phyloP scores from a whole-genome alignment of 1,140 invertebrate species.

The Tetranychus urticae region DNA sequence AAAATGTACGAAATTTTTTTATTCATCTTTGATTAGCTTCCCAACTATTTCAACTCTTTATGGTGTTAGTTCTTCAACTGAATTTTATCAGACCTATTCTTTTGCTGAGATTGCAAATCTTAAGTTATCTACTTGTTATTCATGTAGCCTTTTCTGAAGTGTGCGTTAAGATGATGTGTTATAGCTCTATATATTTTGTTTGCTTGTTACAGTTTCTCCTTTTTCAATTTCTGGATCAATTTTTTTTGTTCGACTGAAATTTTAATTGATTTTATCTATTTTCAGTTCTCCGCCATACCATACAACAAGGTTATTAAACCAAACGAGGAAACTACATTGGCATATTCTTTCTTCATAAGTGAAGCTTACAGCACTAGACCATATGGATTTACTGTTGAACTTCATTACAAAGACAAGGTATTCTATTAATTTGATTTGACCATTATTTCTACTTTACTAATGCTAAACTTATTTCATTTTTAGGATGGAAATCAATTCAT shows the following conservation, averaged over 20 bases:
- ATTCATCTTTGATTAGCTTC: too few species aligned
- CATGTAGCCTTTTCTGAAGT: too few species aligned
- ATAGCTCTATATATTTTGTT: too few species aligned
- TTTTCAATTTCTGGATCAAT: too few species aligned
- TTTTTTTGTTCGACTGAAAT: too few species aligned
- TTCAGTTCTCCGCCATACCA: slow-evolving; percentile 58
- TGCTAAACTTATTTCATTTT: slow-evolving; percentile 8
- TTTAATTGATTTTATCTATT: background rate
- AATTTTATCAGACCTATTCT: background rate
- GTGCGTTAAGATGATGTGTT: too few species aligned
- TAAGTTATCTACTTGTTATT: too few species aligned
- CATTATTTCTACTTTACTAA: background rate
- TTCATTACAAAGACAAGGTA: slow-evolving; percentile 72
- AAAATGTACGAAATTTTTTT: slow-evolving; percentile 36
- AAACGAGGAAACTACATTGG: slow-evolving; percentile 72
- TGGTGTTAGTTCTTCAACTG: too few species aligned
- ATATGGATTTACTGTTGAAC: slow-evolving; percentile 76
- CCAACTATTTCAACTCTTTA: too few species aligned
- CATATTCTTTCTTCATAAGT: slow-evolving; percentile 80
- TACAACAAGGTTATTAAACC: slow-evolving; percentile 72
- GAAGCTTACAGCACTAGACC: slow-evolving; percentile 84
- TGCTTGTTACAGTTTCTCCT: too few species aligned
- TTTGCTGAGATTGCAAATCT: background rate
- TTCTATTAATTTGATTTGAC: background rate
- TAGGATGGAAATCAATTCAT: slow-evolving; percentile 42